These are phyloP conservation scores for Syngnathus typhle DNA, from an alignment of 2,113 vertebrate species.

Conservation along the genomic window DNA sequence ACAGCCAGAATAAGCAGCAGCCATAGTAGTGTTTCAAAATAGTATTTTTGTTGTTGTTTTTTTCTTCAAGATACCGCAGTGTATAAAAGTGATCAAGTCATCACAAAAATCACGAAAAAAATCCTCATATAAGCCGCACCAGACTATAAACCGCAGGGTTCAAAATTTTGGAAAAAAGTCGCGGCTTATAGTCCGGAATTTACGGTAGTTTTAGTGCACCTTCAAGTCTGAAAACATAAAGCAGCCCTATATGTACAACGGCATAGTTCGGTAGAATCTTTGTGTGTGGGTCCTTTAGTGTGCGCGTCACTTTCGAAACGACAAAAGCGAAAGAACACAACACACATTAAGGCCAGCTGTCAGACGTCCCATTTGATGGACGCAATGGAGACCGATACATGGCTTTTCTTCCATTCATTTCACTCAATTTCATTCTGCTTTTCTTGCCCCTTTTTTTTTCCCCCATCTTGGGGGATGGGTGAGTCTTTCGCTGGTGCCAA, in stretches of 20 bases:
- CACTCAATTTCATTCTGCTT: constrained; percentile 55
- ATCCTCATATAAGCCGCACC: too few relatives aligned
- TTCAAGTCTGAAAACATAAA: neutral
- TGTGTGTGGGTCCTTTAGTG: neutral
- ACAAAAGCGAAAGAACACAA: constrained; percentile 28
- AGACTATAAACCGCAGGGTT: too few relatives aligned
- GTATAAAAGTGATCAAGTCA: too few relatives aligned
- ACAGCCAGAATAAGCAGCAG: too few relatives aligned
- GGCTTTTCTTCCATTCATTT: constrained; percentile 70
- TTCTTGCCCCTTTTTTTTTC: constrained; percentile 48
- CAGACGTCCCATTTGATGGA: constrained; percentile 67
- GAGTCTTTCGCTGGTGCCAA: constrained; percentile 76
- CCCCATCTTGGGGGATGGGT: constrained; percentile 72
- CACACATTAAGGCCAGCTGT: constrained; percentile 77
- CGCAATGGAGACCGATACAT: constrained; percentile 50
- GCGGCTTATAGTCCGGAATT: too few relatives aligned
- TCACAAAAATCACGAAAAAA: too few relatives aligned
- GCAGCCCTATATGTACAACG: neutral
- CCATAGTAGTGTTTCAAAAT: too few relatives aligned
- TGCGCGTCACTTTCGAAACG: neutral
- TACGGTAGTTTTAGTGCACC: too few relatives aligned
- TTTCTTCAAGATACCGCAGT: too few relatives aligned
- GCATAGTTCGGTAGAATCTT: neutral
- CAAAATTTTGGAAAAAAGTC: too few relatives aligned
- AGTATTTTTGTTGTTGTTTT: too few relatives aligned